Evolutionary conservation across 2,797 vertebrate species (phyloP).

Genomic region (Coendou prehensilis): DNA sequence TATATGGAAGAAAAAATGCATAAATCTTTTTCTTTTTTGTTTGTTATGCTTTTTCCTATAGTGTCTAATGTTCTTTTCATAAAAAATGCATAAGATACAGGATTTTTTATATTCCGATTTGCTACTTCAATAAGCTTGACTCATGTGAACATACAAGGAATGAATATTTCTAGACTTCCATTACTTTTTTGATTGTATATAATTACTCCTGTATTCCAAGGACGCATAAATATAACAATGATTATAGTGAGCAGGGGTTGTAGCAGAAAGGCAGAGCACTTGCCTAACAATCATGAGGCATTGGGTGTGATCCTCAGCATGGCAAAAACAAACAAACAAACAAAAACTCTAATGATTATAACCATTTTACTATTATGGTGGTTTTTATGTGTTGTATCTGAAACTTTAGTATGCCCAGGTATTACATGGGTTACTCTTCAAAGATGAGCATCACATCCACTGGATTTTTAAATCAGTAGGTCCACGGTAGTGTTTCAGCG

Average conservation of each 20-base stretch:
- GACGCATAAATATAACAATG: neutral
- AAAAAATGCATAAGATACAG: neutral
- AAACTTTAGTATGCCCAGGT: neutral
- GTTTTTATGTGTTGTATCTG: neutral
- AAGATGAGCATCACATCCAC: neutral
- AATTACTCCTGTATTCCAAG: neutral
- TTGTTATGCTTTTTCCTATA: neutral
- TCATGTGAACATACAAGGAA: conserved; percentile 15
- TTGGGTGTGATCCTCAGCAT: neutral
- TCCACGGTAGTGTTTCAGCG: neutral
- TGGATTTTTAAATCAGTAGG: neutral
- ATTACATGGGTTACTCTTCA: neutral
- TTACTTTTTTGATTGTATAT: neutral
- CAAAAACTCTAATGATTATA: neutral
- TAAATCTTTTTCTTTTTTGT: neutral
- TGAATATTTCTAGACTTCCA: neutral
- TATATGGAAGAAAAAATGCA: neutral
- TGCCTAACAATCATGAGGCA: neutral
- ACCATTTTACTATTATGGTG: neutral
- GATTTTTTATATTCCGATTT: neutral
- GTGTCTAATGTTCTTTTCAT: neutral
- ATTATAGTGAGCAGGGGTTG: no score
- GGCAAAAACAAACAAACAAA: neutral
- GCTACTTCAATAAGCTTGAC: neutral
- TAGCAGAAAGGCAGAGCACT: neutral